A percentile compares a stretch with the other conserved stretches of the same genome.
These are phyloP conservation scores for Arothron firmamentum DNA, from an alignment of 2,113 vertebrate genomes.

Conservation along the genomic window DNA sequence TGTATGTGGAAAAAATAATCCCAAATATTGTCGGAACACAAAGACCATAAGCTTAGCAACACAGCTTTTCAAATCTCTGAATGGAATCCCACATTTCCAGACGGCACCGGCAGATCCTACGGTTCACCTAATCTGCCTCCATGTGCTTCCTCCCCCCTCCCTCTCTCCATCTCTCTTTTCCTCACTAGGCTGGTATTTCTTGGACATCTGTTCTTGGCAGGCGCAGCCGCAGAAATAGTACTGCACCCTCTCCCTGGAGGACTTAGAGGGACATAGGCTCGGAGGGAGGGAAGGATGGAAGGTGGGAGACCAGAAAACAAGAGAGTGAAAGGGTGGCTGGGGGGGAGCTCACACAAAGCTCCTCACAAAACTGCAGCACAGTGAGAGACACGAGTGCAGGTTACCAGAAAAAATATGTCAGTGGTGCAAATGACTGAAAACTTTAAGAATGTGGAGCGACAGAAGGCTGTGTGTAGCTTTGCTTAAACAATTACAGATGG, in stretches of 20 bases:
- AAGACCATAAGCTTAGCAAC: slow-evolving; percentile 59
- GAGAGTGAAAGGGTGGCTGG: slow-evolving; percentile 38
- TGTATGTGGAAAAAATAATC: slow-evolving; percentile 41
- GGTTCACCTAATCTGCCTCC: slow-evolving; percentile 70
- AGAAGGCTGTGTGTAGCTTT: slow-evolving; percentile 64
- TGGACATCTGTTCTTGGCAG: slow-evolving; percentile 78
- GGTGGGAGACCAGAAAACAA: slow-evolving; percentile 42
- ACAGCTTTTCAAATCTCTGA: slow-evolving; percentile 63
- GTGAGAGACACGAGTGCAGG: slow-evolving; percentile 43
- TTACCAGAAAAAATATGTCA: slow-evolving; percentile 1
- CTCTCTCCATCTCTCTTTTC: slow-evolving; percentile 42
- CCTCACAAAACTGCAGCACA: slow-evolving; percentile 34
- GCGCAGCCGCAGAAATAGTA: slow-evolving; percentile 45
- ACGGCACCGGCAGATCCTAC: slow-evolving; percentile 62
- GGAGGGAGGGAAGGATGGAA: slow-evolving; percentile 18
- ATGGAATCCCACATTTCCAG: slow-evolving; percentile 62
- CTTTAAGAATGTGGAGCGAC: slow-evolving; percentile 70
- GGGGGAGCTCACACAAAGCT: slow-evolving; percentile 20
- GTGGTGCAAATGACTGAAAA: neutral
- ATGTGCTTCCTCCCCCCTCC: slow-evolving; percentile 60
- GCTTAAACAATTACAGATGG: slow-evolving; percentile 94
- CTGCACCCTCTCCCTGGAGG: slow-evolving; percentile 58
- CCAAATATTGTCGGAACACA: slow-evolving; percentile 55
- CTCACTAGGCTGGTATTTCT: slow-evolving; percentile 71
- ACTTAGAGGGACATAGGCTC: slow-evolving; percentile 58